Percentiles rank a stretch among this genome's conserved stretches.
Conservation (phyloP, 92 coral and sea anemone species). For the Siderastrea siderea region DNA sequence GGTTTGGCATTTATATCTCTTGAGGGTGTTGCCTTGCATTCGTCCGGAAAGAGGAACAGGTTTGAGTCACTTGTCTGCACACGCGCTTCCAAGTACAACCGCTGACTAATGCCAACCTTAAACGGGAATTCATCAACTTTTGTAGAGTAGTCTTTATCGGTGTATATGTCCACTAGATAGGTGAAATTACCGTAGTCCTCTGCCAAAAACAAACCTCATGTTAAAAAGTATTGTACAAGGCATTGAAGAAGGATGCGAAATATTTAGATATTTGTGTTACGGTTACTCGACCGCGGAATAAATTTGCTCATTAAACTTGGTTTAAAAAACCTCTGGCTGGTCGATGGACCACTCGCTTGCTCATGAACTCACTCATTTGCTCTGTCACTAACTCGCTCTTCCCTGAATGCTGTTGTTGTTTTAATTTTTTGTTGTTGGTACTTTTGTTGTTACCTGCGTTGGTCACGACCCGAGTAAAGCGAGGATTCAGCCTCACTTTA, state of each 20-base stretch:
- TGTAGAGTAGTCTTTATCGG: conserved; percentile 61
- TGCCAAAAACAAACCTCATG: conserved; percentile 7
- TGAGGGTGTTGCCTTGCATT: conserved; percentile 86
- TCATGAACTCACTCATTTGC: too few species aligned
- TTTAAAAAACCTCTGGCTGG: too few species aligned
- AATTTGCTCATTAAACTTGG: too few species aligned
- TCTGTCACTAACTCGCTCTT: too few species aligned
- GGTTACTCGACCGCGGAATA: too few species aligned
- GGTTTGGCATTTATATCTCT: conserved; percentile 64
- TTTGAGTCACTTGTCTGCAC: conserved; percentile 69
- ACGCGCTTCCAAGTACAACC: conserved; percentile 64
- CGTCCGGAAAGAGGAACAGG: conserved; percentile 67
- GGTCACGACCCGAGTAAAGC: conserved; percentile 49
- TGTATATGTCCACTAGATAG: conserved; percentile 79
- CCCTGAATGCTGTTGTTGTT: neutral
- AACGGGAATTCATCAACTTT: conserved; percentile 70
- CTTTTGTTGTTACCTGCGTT: conserved; percentile 54
- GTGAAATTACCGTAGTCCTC: conserved; percentile 85
- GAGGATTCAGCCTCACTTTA: conserved; percentile 64
- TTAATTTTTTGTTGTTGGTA: neutral
- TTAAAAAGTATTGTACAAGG: neutral
- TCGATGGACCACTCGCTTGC: too few species aligned
- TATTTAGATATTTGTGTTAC: too few species aligned
- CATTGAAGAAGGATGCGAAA: neutral
- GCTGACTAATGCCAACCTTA: conserved; percentile 58